Base-by-base conservation (phyloP, 2,888 invertebrate species). In the Drosophila robusta region DNA sequence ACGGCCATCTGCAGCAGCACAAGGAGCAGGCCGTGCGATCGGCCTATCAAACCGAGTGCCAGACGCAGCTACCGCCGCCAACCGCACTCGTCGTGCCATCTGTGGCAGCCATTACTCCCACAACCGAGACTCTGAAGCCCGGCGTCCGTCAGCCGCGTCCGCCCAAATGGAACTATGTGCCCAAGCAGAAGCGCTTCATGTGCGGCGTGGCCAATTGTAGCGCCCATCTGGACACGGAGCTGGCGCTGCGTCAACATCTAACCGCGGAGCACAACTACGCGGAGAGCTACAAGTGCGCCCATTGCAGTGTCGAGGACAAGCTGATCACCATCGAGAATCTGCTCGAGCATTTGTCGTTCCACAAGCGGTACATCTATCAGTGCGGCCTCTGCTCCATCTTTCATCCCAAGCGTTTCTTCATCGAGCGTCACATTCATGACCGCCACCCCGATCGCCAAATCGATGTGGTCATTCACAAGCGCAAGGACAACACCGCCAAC, bases 321-420 rank as follows among this genome's bases (percentile, higher is more conserved):
- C 3, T 11, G 0, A 1, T 11, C 11, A 4, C 4, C 0, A 3
- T 61, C 1, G 67, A 73, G 0, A 62, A 46, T 45, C 94, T 97
- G 61, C 91, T 95, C 11, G 93, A 94, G 50, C 97, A 97, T 91
- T 93, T 97, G 66, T 95, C 95, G 87, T 94, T 95, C 92, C 97
- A 97, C 91, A 96, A 96, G 72, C 92, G 93, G 6, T 93, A 93
- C 63, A 91, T 97, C 36, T 96, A 95, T 91, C 95, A 95, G 78
- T 97, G 97, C 91, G 93, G 94, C 0, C 92, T 93, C 67, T 97
- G 97, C 87, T 89, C 93, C 36, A 95, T 94, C 89, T 93, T 95
- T 75, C 95, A 96, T 90, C 94, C 94, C 87, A 94, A 94, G 75
- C 94, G 93, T 42, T 92, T 93, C 47, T 91, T 94, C 7, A 93